These are phyloP conservation scores for Equus quagga DNA, from an alignment of 2,113 vertebrate species.

Conservation along the genomic window DNA sequence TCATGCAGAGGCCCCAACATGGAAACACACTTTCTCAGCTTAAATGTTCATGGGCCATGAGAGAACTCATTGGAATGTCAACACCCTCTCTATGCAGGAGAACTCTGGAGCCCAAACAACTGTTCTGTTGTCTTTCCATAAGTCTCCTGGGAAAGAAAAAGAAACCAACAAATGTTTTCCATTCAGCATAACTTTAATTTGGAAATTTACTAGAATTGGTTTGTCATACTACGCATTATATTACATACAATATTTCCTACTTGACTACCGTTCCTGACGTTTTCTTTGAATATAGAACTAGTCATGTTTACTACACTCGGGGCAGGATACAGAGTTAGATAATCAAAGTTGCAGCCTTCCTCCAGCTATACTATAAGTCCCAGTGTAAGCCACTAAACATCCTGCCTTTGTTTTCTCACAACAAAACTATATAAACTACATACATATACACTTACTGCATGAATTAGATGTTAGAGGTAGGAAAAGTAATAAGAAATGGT, in stretches of 20 bases:
- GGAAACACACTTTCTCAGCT: background rate
- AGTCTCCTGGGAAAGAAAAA: background rate
- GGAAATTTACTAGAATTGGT: background rate
- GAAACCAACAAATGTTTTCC: background rate
- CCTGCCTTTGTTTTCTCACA: background rate
- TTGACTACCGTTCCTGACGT: background rate
- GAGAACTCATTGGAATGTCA: background rate
- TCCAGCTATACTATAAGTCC: background rate
- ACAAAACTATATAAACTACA: background rate
- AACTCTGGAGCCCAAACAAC: background rate
- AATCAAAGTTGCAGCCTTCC: background rate
- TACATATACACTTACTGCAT: background rate
- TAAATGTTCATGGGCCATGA: background rate
- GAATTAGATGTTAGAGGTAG: background rate
- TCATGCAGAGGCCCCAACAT: background rate
- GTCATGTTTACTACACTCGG: background rate
- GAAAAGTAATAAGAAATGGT: background rate
- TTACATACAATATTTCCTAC: background rate
- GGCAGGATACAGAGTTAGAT: background rate
- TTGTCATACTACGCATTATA: background rate
- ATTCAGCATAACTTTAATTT: background rate
- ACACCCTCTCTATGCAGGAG: background rate
- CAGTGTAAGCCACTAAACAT: background rate
- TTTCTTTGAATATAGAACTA: background rate
- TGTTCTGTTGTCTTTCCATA: background rate